phyloP scores from a whole-genome alignment of 1,140 invertebrate genomes.

The Zaprionus capensis region DNA sequence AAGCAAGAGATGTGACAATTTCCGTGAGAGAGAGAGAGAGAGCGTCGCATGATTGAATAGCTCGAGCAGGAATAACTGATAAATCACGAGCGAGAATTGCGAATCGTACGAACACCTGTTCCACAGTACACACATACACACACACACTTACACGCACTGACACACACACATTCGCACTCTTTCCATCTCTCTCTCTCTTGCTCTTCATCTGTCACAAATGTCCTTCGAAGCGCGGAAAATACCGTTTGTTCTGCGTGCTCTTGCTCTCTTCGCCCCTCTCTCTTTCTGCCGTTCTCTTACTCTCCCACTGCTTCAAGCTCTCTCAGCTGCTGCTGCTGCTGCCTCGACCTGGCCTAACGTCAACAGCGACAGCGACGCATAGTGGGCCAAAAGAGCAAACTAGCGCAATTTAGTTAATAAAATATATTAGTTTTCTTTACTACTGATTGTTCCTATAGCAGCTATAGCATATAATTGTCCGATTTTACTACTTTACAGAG shows the following conservation, averaged over 20 bases:
- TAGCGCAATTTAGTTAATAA: no score
- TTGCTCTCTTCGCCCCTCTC: neutral
- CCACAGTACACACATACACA: neutral
- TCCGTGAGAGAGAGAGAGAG: conserved; percentile 7
- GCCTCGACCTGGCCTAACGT: conserved; percentile 66
- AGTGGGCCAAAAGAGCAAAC: no score
- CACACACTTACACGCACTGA: neutral
- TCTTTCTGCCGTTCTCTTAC: neutral
- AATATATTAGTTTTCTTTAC: no score
- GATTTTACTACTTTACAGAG: no score
- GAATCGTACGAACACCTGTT: conserved; percentile 20
- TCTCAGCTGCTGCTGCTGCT: conserved; percentile 28
- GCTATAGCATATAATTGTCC: no score
- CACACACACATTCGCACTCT: neutral
- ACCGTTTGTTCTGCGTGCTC: conserved; percentile 15
- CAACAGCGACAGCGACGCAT: conserved; percentile 11
- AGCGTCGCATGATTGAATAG: conserved; percentile 42
- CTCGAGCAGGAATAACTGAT: conserved; percentile 32
- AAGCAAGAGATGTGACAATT: conserved; percentile 49
- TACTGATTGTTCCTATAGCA: no score
- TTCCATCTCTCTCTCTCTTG: neutral
- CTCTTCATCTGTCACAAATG: neutral
- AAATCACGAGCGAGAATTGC: conserved; percentile 32
- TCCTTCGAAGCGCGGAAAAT: conserved; percentile 37
- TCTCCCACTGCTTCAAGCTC: conserved; percentile 1